Percentiles rank a stretch among this genome's conserved stretches.
phyloP scores from a whole-genome alignment of 2,888 invertebrate genomes.

The Amblyjoppa proteus region DNA sequence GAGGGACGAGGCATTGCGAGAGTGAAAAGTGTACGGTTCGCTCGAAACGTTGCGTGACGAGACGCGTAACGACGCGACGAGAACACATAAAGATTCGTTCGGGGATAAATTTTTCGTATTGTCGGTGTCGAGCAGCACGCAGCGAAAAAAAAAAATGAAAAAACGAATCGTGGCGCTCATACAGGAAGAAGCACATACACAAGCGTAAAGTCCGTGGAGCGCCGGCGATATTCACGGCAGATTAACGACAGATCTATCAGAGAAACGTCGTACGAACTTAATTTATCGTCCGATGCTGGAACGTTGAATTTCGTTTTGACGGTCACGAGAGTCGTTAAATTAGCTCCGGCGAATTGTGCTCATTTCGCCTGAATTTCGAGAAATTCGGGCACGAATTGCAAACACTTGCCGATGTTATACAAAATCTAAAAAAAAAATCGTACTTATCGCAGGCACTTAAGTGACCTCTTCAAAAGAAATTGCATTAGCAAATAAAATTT shows the following conservation, averaged over 20 bases:
- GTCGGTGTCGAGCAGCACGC: neutral
- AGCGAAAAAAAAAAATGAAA: neutral
- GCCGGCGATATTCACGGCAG: neutral
- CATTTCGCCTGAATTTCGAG: too few species aligned
- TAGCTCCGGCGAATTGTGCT: too few species aligned
- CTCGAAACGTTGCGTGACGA: conserved; percentile 18
- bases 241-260: neutral
- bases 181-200: neutral
- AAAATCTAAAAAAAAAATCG: too few species aligned
- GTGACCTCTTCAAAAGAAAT: too few species aligned
- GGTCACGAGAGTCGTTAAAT: too few species aligned
- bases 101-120: conserved; percentile 19
- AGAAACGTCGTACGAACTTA: too few species aligned
- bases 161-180: neutral
- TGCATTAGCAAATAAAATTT: too few species aligned
- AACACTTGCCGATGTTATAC: too few species aligned
- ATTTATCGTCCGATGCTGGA: too few species aligned
- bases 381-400: too few species aligned
- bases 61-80: neutral
- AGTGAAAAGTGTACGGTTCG: conserved; percentile 1
- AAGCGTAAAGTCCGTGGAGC: neutral
- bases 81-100: conserved; percentile 24
- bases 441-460: too few species aligned
- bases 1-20: neutral
- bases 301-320: too few species aligned